Base-by-base conservation (phyloP, 1,140 invertebrate genomes). In the Formica exsecta region DNA sequence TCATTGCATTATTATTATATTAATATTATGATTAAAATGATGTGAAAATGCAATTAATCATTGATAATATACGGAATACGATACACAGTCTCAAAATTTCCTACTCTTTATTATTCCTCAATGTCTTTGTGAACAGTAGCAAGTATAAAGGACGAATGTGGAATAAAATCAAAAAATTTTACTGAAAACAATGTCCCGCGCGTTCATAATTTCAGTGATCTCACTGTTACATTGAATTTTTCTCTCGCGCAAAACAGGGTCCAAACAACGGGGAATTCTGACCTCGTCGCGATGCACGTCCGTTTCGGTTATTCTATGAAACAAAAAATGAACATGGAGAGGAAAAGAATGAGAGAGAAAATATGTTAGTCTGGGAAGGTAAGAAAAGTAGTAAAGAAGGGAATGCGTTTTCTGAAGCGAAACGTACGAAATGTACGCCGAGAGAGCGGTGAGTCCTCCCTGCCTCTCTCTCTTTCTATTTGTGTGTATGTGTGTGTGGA, bases 351-450 rank as follows among this genome's bases (percentile, higher is more conserved):
- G 25, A 32, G 9, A 48, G 13, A 75, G 22, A 85, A 48, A 41
- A 73, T 54, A 38, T 51, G 32, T 44, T 19, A 73, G 51, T 62
- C 38, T 41, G 22, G 6, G 44, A 7, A n/a, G 25, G 29, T 44
- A 57, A 64, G 41, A 70, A 22, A 32, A 1, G 59, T 22, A 62
- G 9, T 44, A 36, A 65, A 66, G 38, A 77, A 61, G 13, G 25
- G 44, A 79, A 77, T 11, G 36, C 7, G 51, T 32, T 16, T 32
- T 13, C 44, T 48, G 62, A 57, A 79, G 61, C 22, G 19, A 74
- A 38, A 79, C 19, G 25, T 51, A 38, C 71, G 73, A 83, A 66
- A 87, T 76, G 85, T 75, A 89, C 79, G 77, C 77, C 84, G 77
- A 61, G 71, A 76, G 76, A 80, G 73, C 57, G 57, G 66, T 68